A percentile compares a stretch with the other conserved stretches of the same genome.
Evolutionary conservation across 30 jellyfish, hydroid and myxozoan genomes (phyloP).

Genomic region (Haliclystus octoradiatus): DNA sequence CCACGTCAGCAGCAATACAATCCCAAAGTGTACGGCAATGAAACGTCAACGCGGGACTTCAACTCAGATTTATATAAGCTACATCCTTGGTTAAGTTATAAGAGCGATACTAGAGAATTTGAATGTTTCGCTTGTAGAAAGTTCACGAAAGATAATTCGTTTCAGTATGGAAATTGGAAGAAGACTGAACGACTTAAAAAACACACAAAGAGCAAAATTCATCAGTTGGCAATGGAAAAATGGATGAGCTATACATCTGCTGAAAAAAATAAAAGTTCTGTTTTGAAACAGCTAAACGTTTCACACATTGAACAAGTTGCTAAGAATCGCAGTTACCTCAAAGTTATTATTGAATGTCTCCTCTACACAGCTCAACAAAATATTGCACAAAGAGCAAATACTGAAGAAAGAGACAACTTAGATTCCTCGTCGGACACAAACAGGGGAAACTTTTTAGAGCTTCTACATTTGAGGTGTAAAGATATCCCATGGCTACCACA

Average conservation of each 20-base stretch:
- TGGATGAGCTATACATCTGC: neutral
- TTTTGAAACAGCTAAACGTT: constrained; percentile 17
- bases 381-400: constrained; percentile 21
- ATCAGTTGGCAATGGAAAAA: neutral
- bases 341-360: constrained; percentile 17
- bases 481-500: constrained; percentile 36
- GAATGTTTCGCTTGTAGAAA: constrained; percentile 7
- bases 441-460: constrained; percentile 33
- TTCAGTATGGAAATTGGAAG: constrained; percentile 8
- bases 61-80: constrained; percentile 19
- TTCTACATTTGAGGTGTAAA: constrained; percentile 17
- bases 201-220: neutral
- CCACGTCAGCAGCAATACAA: constrained; percentile 3
- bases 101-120: neutral
- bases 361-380: constrained; percentile 20
- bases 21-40: neutral
- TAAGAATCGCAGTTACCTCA: constrained; percentile 17
- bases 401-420: constrained; percentile 5
- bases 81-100: constrained; percentile 17
- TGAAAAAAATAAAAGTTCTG: constrained; percentile 10
- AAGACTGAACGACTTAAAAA: constrained; percentile 13
- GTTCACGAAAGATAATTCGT: constrained; percentile 17
- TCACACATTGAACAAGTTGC: constrained; percentile 1
- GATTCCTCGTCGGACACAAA: constrained; percentile 22
- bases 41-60: constrained; percentile 1